phyloP scores from a whole-genome alignment of 2,113 vertebrate species.

The Dipodomys merriami region DNA sequence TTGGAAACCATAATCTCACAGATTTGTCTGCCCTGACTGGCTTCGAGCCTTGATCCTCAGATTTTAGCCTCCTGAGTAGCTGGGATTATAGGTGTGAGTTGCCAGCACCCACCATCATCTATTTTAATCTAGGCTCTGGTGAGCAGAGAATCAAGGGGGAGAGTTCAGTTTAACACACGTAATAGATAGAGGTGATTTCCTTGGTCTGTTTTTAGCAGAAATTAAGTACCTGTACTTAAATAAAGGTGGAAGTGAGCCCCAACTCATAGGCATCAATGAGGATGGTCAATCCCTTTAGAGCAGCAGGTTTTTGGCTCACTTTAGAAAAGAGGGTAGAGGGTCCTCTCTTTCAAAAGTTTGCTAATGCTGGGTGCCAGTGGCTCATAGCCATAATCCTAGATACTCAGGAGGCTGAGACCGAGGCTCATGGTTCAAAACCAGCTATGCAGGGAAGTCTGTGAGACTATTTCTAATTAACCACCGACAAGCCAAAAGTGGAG shows the following conservation, averaged over 20 bases:
- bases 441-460: no score
- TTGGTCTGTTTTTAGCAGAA: constrained; percentile 71
- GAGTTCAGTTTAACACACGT: not conserved
- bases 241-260: not conserved
- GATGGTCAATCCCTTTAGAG: constrained; percentile 47
- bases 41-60: no score
- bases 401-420: no score
- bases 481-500: no score
- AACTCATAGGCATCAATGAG: constrained; percentile 70
- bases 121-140: constrained; percentile 39
- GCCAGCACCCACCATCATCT: no score
- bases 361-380: not conserved
- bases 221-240: constrained; percentile 72
- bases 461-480: no score
- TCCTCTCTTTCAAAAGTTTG: not conserved
- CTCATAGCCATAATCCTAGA: no score
- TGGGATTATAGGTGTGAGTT: no score
- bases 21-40: no score
- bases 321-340: not conserved
- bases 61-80: no score
- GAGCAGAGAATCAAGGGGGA: not conserved
- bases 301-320: not conserved
- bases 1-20: no score
- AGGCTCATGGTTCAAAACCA: no score
- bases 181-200: constrained; percentile 70